These are phyloP conservation scores for Mus spicilegus DNA, from an alignment of 2,113 vertebrate genomes.

Conservation along the genomic window DNA sequence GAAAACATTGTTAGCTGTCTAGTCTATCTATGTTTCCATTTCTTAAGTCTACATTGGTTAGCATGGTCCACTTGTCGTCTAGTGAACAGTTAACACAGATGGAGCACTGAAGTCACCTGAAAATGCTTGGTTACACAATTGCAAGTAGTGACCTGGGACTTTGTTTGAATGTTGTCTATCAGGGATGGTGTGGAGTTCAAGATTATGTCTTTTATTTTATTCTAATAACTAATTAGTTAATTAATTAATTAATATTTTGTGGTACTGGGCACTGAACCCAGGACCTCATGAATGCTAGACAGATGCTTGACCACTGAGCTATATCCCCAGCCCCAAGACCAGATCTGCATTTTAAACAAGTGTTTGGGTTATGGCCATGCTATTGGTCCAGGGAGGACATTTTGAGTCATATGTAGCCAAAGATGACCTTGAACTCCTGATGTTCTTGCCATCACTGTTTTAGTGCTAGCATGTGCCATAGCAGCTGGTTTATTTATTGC, in stretches of 20 bases:
- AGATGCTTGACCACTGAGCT: neutral
- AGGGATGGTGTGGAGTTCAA: neutral
- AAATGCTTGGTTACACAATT: neutral
- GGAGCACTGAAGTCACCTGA: neutral
- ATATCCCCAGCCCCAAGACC: neutral
- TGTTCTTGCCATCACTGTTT: neutral
- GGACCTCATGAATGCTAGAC: neutral
- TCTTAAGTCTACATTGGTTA: neutral
- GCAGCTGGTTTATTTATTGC: neutral
- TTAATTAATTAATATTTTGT: neutral
- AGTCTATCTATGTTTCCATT: neutral
- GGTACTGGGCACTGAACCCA: neutral
- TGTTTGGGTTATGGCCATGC: neutral
- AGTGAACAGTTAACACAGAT: neutral
- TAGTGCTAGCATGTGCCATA: neutral
- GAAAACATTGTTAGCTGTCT: neutral
- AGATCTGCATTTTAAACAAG: neutral
- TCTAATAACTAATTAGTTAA: neutral
- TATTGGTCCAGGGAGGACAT: neutral
- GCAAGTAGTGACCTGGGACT: neutral
- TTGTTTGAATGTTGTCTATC: neutral
- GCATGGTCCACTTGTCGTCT: neutral
- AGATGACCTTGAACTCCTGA: neutral
- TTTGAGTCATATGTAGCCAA: neutral
- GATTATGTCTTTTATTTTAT: neutral